Percentiles rank a stretch among this genome's conserved stretches.
These are phyloP conservation scores for Rhabdomys dilectus DNA, from an alignment of 2,113 vertebrate species.

Conservation along the genomic window DNA sequence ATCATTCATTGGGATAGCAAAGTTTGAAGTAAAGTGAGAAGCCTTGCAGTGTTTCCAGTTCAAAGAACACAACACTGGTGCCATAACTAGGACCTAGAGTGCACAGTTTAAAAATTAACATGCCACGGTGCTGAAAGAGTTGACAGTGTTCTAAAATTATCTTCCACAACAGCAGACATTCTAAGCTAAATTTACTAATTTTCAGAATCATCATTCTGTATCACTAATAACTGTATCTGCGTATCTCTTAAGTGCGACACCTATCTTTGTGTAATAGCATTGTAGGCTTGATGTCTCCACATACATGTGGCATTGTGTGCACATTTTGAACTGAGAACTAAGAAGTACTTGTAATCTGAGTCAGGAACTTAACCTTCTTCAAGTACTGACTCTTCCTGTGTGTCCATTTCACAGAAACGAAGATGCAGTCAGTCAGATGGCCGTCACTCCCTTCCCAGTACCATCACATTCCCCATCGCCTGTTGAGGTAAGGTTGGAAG, in stretches of 20 bases:
- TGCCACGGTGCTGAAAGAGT: not conserved
- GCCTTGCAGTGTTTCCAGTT: conserved; percentile 30
- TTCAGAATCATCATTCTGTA: conserved; percentile 14
- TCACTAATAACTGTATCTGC: conserved; percentile 18
- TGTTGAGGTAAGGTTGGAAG: conserved; percentile 88
- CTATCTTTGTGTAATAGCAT: not conserved
- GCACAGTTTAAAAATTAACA: not conserved
- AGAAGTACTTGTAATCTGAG: not conserved
- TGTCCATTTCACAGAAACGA: conserved; percentile 88
- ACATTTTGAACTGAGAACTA: not conserved
- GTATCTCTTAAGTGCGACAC: not conserved
- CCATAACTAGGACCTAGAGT: conserved; percentile 1
- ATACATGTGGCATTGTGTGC: not conserved
- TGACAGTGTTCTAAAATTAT: conserved; percentile 32
- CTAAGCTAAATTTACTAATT: not conserved
- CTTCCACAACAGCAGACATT: not conserved
- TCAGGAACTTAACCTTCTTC: not conserved
- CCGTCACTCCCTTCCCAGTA: conserved; percentile 90
- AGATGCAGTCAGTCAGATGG: conserved; percentile 95
- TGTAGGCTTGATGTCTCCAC: not conserved
- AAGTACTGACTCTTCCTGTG: conserved; percentile 45
- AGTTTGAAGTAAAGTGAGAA: conserved; percentile 35
- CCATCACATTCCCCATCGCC: conserved; percentile 86
- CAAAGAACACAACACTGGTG: conserved; percentile 31
- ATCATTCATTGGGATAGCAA: conserved; percentile 24